phyloP scores from a whole-genome alignment of 2,888 invertebrate genomes.

The Hydriomena furcata region DNA sequence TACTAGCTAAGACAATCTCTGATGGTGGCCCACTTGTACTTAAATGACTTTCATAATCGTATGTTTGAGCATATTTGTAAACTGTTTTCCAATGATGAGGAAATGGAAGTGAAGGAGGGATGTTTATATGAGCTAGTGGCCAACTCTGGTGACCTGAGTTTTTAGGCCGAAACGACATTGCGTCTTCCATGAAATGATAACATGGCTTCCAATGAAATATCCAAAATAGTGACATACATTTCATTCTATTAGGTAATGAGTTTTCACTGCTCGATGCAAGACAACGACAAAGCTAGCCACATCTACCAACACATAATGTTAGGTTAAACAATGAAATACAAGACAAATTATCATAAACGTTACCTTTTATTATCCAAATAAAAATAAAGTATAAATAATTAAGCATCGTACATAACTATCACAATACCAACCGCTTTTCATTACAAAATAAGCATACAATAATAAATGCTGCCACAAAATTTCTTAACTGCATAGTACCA shows the following conservation, averaged over 20 bases:
- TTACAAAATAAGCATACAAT: slow-evolving; percentile 37
- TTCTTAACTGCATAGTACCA: slow-evolving; percentile 48
- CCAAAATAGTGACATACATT: no score
- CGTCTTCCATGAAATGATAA: no score
- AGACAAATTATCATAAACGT: slow-evolving; percentile 58
- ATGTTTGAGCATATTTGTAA: no score
- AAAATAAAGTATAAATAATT: slow-evolving; percentile 66
- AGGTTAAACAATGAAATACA: slow-evolving; percentile 69
- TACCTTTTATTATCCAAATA: slow-evolving; percentile 76
- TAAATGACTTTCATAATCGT: no score
- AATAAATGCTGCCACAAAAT: slow-evolving; percentile 49
- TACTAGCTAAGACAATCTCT: neutral
- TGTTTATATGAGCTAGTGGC: no score
- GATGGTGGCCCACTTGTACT: no score
- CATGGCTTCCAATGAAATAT: no score
- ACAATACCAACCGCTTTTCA: slow-evolving; percentile 63
- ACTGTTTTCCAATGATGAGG: no score
- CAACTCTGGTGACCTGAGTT: no score
- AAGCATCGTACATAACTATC: slow-evolving; percentile 79
- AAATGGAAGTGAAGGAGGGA: no score
- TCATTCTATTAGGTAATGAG: no score
- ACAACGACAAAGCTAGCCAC: slow-evolving; percentile 44
- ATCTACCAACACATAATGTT: slow-evolving; percentile 49
- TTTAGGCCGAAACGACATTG: no score
- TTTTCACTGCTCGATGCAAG: slow-evolving; percentile 27